Conservation (phyloP, 1,140 invertebrate species). For the Rhopalosiphum maidis region DNA sequence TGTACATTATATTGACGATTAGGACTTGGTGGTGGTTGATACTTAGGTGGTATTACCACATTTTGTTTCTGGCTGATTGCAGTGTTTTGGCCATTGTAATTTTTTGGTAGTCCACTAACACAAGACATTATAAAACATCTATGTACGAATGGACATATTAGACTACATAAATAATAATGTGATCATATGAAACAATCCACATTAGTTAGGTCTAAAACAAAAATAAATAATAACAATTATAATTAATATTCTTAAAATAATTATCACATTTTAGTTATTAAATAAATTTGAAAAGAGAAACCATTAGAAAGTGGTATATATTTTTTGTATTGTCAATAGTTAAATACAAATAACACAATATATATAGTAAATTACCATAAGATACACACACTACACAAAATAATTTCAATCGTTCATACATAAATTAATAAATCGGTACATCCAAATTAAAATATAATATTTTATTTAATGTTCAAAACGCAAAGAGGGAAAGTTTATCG, state of each 20-base stretch:
- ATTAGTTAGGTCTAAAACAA: constrained; percentile 4
- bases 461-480: not conserved
- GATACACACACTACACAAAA: not conserved
- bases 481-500: not conserved
- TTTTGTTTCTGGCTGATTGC: constrained; percentile 47
- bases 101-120: constrained; percentile 53
- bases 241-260: not conserved
- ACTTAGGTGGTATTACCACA: constrained; percentile 51
- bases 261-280: not conserved
- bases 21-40: constrained; percentile 56
- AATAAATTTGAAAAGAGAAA: not conserved
- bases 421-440: not conserved
- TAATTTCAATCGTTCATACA: not conserved
- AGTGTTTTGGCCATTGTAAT: constrained; percentile 48
- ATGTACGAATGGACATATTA: constrained; percentile 41
- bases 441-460: not conserved
- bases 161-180: constrained; percentile 20
- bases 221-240: not conserved
- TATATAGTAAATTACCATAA: not conserved
- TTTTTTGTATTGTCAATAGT: not conserved
- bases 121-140: constrained; percentile 57
- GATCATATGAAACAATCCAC: constrained; percentile 15
- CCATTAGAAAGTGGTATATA: constrained; percentile 7
- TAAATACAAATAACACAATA: not conserved
- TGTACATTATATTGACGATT: constrained; percentile 48